A percentile compares a stretch with the other conserved stretches of the same genome.
phyloP scores from a whole-genome alignment of 2,113 vertebrate species.

The Chaetops frenatus region DNA sequence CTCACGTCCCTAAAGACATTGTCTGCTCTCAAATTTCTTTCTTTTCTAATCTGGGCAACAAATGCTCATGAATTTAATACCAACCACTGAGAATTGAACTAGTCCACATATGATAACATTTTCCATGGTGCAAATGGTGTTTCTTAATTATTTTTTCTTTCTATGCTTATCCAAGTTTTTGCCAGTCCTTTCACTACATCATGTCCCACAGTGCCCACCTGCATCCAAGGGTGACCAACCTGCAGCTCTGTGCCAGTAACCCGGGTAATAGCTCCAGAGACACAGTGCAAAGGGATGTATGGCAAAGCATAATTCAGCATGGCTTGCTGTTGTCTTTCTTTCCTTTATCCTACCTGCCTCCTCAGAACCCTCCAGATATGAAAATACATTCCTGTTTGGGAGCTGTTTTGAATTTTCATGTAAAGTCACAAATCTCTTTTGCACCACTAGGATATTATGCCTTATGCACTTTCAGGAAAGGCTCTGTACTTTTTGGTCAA shows the following conservation, averaged over 20 bases:
- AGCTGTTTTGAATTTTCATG: not conserved
- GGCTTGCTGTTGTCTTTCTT: not conserved
- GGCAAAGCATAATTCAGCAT: not conserved
- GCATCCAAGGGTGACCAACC: not conserved
- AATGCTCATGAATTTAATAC: not conserved
- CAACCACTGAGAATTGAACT: not conserved
- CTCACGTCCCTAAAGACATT: not conserved
- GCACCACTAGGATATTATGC: not conserved
- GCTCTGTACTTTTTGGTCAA: not conserved
- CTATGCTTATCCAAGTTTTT: not conserved
- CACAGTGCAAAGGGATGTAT: accelerated
- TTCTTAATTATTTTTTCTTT: not conserved
- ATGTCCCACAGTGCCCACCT: not conserved
- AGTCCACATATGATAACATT: not conserved
- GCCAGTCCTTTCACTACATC: not conserved
- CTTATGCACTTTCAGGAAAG: not conserved
- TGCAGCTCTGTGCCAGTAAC: not conserved
- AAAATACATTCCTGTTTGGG: not conserved
- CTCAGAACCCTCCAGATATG: not conserved
- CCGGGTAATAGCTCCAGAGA: not conserved
- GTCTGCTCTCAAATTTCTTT: not conserved
- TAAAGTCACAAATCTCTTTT: not conserved
- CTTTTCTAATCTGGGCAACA: not conserved
- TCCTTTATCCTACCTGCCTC: not conserved
- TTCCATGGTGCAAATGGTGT: not conserved